phyloP scores from a whole-genome alignment of 2,113 vertebrate species.

The Vulpes lagopus region DNA sequence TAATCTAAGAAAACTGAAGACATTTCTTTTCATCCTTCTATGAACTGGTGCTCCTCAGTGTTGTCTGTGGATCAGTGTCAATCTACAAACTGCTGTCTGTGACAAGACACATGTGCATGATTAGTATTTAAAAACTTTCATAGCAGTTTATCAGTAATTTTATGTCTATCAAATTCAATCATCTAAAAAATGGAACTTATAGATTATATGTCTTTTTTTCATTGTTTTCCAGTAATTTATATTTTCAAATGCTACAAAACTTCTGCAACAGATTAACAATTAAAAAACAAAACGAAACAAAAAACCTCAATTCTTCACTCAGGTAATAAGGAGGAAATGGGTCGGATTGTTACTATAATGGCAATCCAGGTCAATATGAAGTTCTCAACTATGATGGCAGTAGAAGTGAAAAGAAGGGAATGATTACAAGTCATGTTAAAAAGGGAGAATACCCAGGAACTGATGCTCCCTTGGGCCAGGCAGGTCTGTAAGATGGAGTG shows the following conservation, averaged over 20 bases:
- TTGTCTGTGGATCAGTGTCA: background rate
- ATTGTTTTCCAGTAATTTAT: constrained; percentile 47
- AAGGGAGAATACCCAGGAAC: background rate
- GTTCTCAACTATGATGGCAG: background rate
- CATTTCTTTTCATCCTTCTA: constrained; percentile 21
- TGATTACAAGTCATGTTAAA: background rate
- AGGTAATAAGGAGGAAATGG: background rate
- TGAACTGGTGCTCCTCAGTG: background rate
- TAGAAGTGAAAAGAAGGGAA: background rate
- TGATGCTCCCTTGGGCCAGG: background rate
- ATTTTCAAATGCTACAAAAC: constrained; percentile 30
- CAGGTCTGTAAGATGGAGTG: background rate
- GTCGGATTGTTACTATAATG: background rate
- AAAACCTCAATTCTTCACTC: background rate
- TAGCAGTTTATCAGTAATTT: background rate
- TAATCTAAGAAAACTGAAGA: constrained; percentile 49
- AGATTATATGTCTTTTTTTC: constrained; percentile 23
- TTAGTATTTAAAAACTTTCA: background rate
- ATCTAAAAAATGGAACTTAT: background rate
- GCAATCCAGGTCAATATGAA: background rate
- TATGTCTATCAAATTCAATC: constrained; percentile 5
- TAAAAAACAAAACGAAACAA: background rate
- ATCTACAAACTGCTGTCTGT: background rate
- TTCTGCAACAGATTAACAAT: constrained; percentile 38
- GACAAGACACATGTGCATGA: background rate